Percentiles rank a stretch among this genome's conserved stretches.
phyloP scores from a whole-genome alignment of 2,888 invertebrate genomes.

The Ferrisia virgata region DNA sequence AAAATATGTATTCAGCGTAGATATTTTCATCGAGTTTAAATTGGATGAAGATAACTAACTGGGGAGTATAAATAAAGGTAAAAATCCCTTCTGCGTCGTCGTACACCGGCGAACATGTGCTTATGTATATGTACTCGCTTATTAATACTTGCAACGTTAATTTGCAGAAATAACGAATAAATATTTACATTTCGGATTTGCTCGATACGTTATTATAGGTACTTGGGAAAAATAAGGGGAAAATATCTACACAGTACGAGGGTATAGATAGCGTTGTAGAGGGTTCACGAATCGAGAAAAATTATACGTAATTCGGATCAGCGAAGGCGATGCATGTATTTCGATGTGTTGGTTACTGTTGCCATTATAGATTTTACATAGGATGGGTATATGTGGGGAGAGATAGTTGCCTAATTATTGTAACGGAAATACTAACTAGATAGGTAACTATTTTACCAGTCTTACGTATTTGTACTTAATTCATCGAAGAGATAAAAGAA shows the following conservation, averaged over 20 bases:
- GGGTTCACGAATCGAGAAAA: no score
- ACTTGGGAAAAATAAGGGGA: not conserved
- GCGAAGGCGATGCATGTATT: no score
- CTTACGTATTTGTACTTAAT: not conserved
- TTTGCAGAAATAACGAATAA: slow-evolving; percentile 22
- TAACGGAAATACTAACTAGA: not conserved
- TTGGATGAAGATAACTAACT: no score
- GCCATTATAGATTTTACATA: not conserved
- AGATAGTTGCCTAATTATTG: no score
- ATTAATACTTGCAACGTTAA: not conserved
- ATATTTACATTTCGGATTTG: slow-evolving; percentile 10
- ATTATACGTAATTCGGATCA: no score
- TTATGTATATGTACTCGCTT: not conserved
- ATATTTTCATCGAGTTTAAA: no score
- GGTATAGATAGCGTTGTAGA: no score
- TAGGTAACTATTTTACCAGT: not conserved
- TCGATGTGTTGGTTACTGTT: not conserved
- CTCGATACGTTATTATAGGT: not conserved
- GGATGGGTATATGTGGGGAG: no score
- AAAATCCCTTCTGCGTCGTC: no score
- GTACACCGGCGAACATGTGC: not conserved
- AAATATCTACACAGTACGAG: not conserved
- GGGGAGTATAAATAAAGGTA: no score
- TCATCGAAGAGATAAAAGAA: not conserved
- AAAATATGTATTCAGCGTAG: no score